Percentiles rank a stretch among this genome's conserved stretches.
phyloP scores from a whole-genome alignment of 2,888 invertebrate genomes.

The Stictocephala bisonia region DNA sequence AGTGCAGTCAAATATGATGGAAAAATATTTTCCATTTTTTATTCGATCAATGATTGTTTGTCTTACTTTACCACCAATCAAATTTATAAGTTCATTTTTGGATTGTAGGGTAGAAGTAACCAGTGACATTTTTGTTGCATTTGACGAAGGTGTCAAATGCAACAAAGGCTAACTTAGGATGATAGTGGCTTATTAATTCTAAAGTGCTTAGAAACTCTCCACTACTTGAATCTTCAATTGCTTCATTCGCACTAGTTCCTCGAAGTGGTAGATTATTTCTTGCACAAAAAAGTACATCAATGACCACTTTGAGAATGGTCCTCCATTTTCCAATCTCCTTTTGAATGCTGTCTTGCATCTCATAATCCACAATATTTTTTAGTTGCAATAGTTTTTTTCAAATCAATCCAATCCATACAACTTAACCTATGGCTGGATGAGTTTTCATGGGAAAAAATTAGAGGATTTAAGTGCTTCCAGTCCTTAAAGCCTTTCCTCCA shows the following conservation, averaged over 20 bases:
- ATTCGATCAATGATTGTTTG: constrained; percentile 23
- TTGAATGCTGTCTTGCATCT: constrained; percentile 13
- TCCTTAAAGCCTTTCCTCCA: background rate
- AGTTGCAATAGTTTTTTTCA: constrained; percentile 25
- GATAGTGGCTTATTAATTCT: constrained; percentile 38
- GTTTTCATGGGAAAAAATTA: background rate
- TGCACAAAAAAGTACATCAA: constrained; percentile 31
- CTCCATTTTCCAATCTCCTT: constrained; percentile 31
- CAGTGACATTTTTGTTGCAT: constrained; percentile 25
- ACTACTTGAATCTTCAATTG: constrained; percentile 2
- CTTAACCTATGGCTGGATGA: no score
- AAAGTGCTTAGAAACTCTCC: constrained; percentile 17
- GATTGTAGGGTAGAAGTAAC: constrained; percentile 23
- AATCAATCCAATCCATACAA: no score
- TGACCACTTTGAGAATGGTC: constrained; percentile 31
- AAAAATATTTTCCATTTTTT: constrained; percentile 31
- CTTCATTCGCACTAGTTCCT: constrained; percentile 13
- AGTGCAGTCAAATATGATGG: constrained; percentile 19
- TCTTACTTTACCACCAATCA: no score
- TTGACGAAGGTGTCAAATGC: constrained; percentile 33
- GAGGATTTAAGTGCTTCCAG: constrained; percentile 1
- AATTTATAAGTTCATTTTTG: constrained; percentile 36
- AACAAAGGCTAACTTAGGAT: background rate
- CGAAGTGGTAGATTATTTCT: constrained; percentile 32
- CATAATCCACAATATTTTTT: constrained; percentile 15